phyloP scores from a whole-genome alignment of 2,888 invertebrate species.

The Andrena fulva region DNA sequence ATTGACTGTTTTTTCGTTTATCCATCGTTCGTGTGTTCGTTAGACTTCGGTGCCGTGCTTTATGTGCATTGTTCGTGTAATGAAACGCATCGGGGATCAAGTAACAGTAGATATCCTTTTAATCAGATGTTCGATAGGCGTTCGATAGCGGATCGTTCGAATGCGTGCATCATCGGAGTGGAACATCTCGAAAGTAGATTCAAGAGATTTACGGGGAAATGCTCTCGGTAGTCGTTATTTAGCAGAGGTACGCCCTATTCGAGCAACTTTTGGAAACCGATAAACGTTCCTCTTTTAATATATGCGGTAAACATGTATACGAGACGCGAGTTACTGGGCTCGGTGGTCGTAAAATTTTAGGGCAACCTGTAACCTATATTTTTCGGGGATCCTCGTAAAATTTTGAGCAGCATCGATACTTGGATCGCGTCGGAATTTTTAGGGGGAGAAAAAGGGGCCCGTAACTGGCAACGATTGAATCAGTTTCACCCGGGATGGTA shows the following conservation, averaged over 20 bases:
- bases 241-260: not conserved
- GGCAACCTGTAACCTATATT: conserved; percentile 9
- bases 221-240: conserved; percentile 2
- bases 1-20: not conserved
- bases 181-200: not conserved
- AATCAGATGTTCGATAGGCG: conserved; percentile 6
- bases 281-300: conserved; percentile 22
- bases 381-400: conserved; percentile 29
- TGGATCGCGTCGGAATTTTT: not conserved
- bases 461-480: conserved; percentile 3
- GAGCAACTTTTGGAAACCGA: not conserved
- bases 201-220: not conserved
- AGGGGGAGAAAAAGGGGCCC: not conserved
- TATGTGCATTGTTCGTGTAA: not conserved
- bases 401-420: conserved; percentile 1
- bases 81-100: not conserved
- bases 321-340: conserved; percentile 8
- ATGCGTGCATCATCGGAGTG: not conserved
- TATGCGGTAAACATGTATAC: conserved; percentile 9
- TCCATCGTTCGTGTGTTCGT: not conserved
- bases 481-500: not conserved
- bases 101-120: conserved; percentile 24
- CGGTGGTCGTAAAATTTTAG: conserved; percentile 39
- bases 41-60: not conserved
- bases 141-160: not conserved